Conservation (phyloP, 64 coral and sea anemone genomes). For the Stichodactyla helianthus region DNA sequence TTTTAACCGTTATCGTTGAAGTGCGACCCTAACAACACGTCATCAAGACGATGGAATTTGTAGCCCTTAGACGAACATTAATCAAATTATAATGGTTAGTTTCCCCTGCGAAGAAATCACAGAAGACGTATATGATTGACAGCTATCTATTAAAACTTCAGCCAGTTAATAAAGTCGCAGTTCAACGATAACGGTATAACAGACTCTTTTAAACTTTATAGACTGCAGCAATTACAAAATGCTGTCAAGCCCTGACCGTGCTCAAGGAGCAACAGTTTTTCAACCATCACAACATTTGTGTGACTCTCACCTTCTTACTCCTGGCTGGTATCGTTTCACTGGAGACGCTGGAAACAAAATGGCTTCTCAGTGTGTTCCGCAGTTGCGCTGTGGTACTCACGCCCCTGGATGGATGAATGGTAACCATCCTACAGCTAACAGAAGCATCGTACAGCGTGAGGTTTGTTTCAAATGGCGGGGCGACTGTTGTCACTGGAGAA, state of each 20-base stretch:
- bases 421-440: not conserved
- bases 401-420: constrained; percentile 26
- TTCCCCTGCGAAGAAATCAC: no score
- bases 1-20: no score
- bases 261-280: not conserved
- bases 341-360: constrained; percentile 15
- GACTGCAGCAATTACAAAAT: not conserved
- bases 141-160: no score
- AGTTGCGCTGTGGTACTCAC: not conserved
- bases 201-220: not conserved
- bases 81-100: no score
- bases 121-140: no score
- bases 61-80: no score
- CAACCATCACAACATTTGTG: not conserved
- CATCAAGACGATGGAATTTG: no score
- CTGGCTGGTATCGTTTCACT: constrained; percentile 24
- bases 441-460: not conserved
- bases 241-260: not conserved
- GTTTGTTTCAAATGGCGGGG: constrained; percentile 1
- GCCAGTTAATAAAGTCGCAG: no score
- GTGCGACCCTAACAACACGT: no score
- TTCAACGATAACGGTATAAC: no score
- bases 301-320: not conserved
- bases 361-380: not conserved
- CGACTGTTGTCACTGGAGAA: constrained; percentile 10